Percentiles rank a stretch among this genome's conserved stretches.
Evolutionary conservation across 2,888 invertebrate genomes (phyloP).

Genomic region (Vesta saturnalis): DNA sequence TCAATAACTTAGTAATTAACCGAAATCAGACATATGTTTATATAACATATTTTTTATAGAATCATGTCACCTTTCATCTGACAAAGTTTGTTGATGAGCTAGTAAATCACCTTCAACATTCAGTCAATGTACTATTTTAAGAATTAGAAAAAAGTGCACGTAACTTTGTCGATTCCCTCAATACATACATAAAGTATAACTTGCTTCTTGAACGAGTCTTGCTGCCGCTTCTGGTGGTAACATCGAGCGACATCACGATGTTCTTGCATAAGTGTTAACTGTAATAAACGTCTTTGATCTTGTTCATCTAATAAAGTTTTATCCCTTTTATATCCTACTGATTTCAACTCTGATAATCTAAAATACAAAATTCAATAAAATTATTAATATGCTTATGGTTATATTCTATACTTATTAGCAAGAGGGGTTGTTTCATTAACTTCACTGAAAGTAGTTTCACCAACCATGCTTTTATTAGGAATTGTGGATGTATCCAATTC

Average conservation of each 20-base stretch:
- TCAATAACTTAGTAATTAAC: no score
- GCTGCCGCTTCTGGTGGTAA: slow-evolving; percentile 79
- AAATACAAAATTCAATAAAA: slow-evolving; percentile 38
- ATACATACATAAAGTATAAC: slow-evolving; percentile 78
- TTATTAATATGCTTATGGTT: no score
- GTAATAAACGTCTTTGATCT: slow-evolving; percentile 75
- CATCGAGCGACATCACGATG: slow-evolving; percentile 75
- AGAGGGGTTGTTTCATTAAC: slow-evolving; percentile 50
- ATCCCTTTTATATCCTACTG: slow-evolving; percentile 79
- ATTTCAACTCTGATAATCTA: slow-evolving; percentile 79
- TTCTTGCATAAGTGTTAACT: slow-evolving; percentile 76
- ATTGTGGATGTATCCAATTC: not conserved
- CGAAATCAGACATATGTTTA: no score
- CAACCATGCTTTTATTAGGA: no score
- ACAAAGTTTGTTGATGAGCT: no score
- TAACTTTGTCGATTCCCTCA: slow-evolving; percentile 4
- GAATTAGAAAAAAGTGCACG: no score
- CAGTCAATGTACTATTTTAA: no score
- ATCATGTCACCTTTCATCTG: no score
- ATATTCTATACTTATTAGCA: slow-evolving; percentile 52
- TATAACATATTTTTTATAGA: no score
- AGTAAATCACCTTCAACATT: no score
- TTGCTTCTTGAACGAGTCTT: slow-evolving; percentile 72
- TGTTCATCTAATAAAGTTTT: slow-evolving; percentile 80
- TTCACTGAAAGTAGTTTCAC: no score